Evolutionary conservation across 2,797 vertebrate genomes (phyloP).

Genomic region (Pseudotriccus pelzelni): DNA sequence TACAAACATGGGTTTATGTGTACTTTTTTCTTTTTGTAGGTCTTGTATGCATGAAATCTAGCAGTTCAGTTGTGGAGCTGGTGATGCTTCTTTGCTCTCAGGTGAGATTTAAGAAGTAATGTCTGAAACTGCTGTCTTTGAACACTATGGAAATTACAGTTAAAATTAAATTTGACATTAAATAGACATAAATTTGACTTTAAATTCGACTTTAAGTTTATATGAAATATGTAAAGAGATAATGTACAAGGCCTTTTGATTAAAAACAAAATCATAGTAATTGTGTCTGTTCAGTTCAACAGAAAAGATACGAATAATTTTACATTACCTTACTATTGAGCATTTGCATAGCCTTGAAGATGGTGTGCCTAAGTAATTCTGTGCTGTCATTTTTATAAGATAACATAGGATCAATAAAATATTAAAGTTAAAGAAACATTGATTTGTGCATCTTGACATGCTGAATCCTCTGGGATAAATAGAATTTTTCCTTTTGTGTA

Average conservation of each 20-base stretch:
- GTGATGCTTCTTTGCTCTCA: slow-evolving; percentile 99
- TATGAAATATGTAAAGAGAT: not conserved
- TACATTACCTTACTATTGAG: not conserved
- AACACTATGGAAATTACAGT: not conserved
- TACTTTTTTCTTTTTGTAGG: slow-evolving; percentile 75
- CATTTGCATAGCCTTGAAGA: slow-evolving; percentile 7
- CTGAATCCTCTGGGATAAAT: slow-evolving; percentile 50
- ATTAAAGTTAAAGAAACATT: slow-evolving; percentile 59
- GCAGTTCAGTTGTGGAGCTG: slow-evolving; percentile 97
- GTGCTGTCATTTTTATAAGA: not conserved
- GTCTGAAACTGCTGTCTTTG: not conserved
- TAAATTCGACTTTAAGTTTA: not conserved
- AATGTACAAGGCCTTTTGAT: not conserved
- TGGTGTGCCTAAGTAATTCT: not conserved
- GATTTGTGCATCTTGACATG: slow-evolving; percentile 54
- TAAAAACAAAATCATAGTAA: not conserved
- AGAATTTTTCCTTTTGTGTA: slow-evolving; percentile 66
- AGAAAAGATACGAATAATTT: not conserved
- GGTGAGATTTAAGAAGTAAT: slow-evolving; percentile 78
- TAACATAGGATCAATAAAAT: slow-evolving; percentile 27
- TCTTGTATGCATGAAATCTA: slow-evolving; percentile 97
- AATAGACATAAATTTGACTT: not conserved
- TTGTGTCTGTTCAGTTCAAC: not conserved
- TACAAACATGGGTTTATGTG: not conserved
- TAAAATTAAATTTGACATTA: not conserved